A percentile compares a stretch with the other conserved stretches of the same genome.
Evolutionary conservation across 2,797 vertebrate species (phyloP).

Genomic region (Pangasius djambal): DNA sequence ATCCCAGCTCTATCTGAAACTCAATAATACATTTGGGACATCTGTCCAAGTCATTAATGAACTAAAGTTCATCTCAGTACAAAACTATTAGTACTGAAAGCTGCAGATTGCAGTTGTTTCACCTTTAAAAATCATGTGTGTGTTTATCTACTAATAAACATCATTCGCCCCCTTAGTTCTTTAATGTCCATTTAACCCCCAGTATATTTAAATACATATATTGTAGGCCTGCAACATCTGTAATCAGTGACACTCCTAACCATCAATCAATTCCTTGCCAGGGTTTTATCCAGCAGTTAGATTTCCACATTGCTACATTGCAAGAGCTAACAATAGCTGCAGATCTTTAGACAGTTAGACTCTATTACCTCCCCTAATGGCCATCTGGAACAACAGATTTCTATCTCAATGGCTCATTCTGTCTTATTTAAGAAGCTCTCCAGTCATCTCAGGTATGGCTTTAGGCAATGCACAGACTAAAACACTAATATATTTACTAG

Average conservation of each 20-base stretch:
- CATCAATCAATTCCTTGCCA: background rate
- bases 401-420: background rate
- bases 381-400: conserved; percentile 1
- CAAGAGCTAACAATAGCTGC: background rate
- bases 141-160: background rate
- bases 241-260: background rate
- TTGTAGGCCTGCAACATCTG: background rate
- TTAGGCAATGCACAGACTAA: background rate
- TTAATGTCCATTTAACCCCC: background rate
- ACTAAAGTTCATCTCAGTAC: conserved; percentile 1
- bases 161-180: background rate
- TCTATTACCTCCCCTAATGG: background rate
- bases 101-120: background rate
- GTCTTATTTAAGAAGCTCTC: background rate
- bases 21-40: conserved; percentile 16
- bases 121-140: conserved; percentile 1
- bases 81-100: background rate
- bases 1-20: background rate
- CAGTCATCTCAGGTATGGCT: background rate
- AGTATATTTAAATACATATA: background rate
- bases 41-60: conserved; percentile 21
- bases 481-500: background rate
- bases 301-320: background rate
- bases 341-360: background rate
- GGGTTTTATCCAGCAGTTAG: background rate